Evolutionary conservation across 2,113 vertebrate genomes (phyloP), one percentile per base, ranked within the genome.

Genomic region (Anguilla rostrata): DNA sequence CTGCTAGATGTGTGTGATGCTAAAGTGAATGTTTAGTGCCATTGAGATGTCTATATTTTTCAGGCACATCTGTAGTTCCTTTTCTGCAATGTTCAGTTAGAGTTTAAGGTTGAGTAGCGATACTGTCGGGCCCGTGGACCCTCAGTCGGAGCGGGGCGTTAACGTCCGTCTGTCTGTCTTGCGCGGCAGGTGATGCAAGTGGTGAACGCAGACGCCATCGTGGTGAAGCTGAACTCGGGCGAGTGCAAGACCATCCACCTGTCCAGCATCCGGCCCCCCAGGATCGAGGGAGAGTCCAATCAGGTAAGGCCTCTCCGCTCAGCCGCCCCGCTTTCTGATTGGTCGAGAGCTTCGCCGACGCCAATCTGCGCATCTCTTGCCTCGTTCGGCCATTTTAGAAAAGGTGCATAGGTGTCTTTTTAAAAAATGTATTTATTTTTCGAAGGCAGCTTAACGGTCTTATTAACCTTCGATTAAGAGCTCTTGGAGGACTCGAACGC

Each of bases 191-290:
- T 99, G 91, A 97, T 99, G 97, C 98, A 99, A 89, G 96, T 99
- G 86, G 92, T 99, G 41, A 99, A 99, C 4, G 98, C 98, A 0
- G 98, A 99, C 0, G 98, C 98, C 91, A 96, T 99, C 86, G 96
- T 98, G 84, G 97, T 98, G 90, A 99, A 99, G 91, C 91, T 99
- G 46, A 98, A 96, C 94, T 99, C 98, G 0, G 98, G 98, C 4
- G 98, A 99, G 91, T 95, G 95, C 91, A 99, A 98, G 92, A 99
- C 98, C 83, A 97, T 99, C 87, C 98, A 99, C 91, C 94, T 99
- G 81, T 98, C 98, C 87, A 99, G 98, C 91, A 99, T 99, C 86
- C 94, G 98, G 0, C 98, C 98, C 14, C 98, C 98, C 0, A 96
- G 97, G 89, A 96, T 96, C 82, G 98, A 99, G 60, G 97, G 97